Percentiles rank a stretch among this genome's conserved stretches.
Evolutionary conservation across 2,113 vertebrate species (phyloP).

Genomic region (Pithys albifrons): DNA sequence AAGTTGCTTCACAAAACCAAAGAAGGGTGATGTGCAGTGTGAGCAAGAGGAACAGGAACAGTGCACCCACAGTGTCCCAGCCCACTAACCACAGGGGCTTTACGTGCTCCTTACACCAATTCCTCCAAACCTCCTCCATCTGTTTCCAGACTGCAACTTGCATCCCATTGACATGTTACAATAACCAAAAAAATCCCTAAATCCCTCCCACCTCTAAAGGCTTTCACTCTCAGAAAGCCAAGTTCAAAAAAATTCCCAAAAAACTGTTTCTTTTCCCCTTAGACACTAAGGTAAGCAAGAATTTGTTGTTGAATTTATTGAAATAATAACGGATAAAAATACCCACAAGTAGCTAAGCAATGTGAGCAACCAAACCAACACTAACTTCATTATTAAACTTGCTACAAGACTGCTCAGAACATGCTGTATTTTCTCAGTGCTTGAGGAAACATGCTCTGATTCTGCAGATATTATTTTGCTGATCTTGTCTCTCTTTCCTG

Average conservation of each 20-base stretch:
- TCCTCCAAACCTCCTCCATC: not conserved
- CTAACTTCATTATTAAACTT: not conserved
- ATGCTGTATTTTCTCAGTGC: not conserved
- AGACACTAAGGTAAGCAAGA: not conserved
- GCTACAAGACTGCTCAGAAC: not conserved
- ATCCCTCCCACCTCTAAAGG: not conserved
- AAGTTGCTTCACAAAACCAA: not conserved
- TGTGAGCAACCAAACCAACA: not conserved
- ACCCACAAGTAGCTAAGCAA: not conserved
- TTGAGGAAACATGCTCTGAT: not conserved
- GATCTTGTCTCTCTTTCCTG: not conserved
- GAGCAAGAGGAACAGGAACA: not conserved
- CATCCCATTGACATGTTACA: not conserved
- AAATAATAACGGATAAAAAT: not conserved
- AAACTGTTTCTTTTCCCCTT: not conserved
- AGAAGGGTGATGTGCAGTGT: not conserved
- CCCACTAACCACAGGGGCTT: not conserved
- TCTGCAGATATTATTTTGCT: not conserved
- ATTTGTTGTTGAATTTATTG: not conserved
- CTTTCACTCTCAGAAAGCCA: not conserved
- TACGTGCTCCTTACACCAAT: fast-evolving
- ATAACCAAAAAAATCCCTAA: not conserved
- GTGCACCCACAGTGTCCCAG: not conserved
- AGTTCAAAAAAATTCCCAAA: not conserved
- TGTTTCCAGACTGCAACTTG: not conserved